Percentiles rank a stretch among this genome's conserved stretches.
Evolutionary conservation across 2,113 vertebrate genomes (phyloP).

Genomic region (human (Homo sapiens)): DNA sequence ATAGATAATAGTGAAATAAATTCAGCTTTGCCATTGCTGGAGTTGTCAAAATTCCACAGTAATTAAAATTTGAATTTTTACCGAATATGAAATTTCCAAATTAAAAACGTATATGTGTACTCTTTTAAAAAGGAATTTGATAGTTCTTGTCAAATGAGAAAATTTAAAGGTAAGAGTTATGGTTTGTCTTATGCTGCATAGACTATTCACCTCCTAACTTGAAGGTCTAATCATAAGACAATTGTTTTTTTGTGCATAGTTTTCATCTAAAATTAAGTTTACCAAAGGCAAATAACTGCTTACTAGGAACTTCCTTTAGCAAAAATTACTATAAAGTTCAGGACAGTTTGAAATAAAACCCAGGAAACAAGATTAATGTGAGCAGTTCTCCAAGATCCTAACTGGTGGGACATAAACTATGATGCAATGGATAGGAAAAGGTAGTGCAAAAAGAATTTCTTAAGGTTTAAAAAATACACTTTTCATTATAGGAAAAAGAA

Average conservation of each 20-base stretch:
- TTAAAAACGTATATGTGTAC: neutral
- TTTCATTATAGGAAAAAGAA: neutral
- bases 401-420: neutral
- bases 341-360: constrained; percentile 20
- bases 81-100: constrained; percentile 1
- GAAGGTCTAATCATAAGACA: neutral
- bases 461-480: neutral
- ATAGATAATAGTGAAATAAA: constrained; percentile 6
- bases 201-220: neutral
- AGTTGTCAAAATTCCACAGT: constrained; percentile 32
- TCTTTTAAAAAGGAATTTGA: neutral
- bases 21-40: constrained; percentile 14
- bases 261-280: constrained; percentile 11
- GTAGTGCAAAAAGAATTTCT: neutral
- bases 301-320: constrained; percentile 16
- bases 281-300: constrained; percentile 20
- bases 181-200: neutral
- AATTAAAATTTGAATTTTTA: constrained; percentile 49
- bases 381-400: neutral
- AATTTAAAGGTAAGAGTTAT: neutral
- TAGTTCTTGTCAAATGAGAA: neutral
- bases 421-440: neutral
- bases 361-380: neutral
- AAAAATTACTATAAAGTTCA: constrained; percentile 36
- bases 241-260: neutral